phyloP scores from a whole-genome alignment of 53 echinoderm and acorn worm genomes.

The Henricia sp. region DNA sequence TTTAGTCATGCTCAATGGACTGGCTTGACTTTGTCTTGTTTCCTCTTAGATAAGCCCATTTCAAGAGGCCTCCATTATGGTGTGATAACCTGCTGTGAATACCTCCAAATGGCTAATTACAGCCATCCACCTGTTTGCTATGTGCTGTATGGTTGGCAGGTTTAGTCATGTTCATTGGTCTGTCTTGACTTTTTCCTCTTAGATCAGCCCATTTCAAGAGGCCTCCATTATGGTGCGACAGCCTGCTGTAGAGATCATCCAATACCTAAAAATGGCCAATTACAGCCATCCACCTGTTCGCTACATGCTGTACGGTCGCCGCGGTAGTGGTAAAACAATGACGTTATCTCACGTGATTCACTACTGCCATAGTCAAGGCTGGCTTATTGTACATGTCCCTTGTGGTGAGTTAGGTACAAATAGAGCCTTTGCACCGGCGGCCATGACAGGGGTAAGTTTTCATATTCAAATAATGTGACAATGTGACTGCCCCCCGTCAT shows the following conservation, averaged over 20 bases:
- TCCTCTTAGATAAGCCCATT: slow-evolving; percentile 75
- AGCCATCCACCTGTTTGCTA: slow-evolving; percentile 81
- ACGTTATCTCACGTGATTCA: slow-evolving; percentile 82
- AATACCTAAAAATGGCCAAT: slow-evolving; percentile 68
- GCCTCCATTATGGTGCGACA: slow-evolving; percentile 88
- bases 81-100: slow-evolving; percentile 79
- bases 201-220: slow-evolving; percentile 87
- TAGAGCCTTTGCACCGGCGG: too few species aligned
- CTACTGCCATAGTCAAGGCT: slow-evolving; percentile 84
- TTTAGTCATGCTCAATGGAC: too few species aligned
- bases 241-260: slow-evolving; percentile 86
- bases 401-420: slow-evolving; percentile 79
- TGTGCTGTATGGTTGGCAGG: slow-evolving; percentile 90
- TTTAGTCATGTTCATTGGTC: too few species aligned
- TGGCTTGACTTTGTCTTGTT: too few species aligned
- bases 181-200: too few species aligned
- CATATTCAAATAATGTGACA: too few species aligned
- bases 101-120: slow-evolving; percentile 70
- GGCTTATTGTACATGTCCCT: slow-evolving; percentile 89
- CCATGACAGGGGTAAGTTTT: too few species aligned
- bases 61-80: slow-evolving; percentile 91
- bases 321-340: slow-evolving; percentile 92
- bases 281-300: slow-evolving; percentile 78
- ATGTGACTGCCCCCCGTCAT: too few species aligned
- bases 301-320: slow-evolving; percentile 81